Conservation (phyloP, 2,888 invertebrate species). For the Catocala nupta region DNA sequence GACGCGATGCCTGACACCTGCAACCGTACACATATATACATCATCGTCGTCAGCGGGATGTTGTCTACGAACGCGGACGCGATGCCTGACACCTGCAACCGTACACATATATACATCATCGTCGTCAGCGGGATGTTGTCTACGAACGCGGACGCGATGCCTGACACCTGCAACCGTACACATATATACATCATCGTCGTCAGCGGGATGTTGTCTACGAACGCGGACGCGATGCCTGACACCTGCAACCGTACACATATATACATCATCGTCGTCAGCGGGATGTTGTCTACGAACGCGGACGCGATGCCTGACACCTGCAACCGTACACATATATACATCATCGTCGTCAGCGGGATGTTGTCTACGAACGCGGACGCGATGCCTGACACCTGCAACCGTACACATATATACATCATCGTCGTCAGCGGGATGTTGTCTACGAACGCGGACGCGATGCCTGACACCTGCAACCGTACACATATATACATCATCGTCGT, state of each 20-base stretch:
- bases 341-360: conserved; percentile 97
- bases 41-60: conserved; percentile 97
- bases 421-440: conserved; percentile 97
- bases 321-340: conserved; percentile 83
- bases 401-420: conserved; percentile 92
- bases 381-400: conserved; percentile 91
- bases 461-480: conserved; percentile 89
- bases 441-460: conserved; percentile 95
- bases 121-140: conserved; percentile 97
- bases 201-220: conserved; percentile 97
- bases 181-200: conserved; percentile 98
- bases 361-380: conserved; percentile 97
- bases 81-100: conserved; percentile 91
- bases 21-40: conserved; percentile 83
- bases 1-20: conserved; percentile 95
- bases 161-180: conserved; percentile 89
- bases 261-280: conserved; percentile 97
- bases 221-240: conserved; percentile 94
- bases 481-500: conserved; percentile 98
- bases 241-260: conserved; percentile 86
- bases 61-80: conserved; percentile 97
- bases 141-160: conserved; percentile 95
- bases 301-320: conserved; percentile 95
- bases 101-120: conserved; percentile 92
- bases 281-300: conserved; percentile 97